Evolutionary conservation across 2,888 invertebrate genomes (phyloP).

Genomic region (Synanthedon myopaeformis): DNA sequence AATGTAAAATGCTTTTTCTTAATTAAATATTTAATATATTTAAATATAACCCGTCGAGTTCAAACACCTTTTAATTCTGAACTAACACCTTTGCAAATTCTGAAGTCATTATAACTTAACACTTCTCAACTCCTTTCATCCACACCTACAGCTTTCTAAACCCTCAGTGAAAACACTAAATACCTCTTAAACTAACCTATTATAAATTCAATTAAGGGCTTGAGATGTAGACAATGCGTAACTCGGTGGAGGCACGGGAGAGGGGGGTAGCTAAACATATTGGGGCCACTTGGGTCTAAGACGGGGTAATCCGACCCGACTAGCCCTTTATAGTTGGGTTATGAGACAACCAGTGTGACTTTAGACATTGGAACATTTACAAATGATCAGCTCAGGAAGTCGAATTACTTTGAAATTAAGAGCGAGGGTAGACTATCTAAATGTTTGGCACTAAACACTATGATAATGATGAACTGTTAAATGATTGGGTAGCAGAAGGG

Average conservation of each 20-base stretch:
- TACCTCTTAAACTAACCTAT: conserved; percentile 59
- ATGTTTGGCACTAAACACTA: no score
- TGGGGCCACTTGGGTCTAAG: conserved; percentile 41
- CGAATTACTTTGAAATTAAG: no score
- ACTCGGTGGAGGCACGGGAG: conserved; percentile 14
- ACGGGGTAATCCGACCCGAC: conserved; percentile 38
- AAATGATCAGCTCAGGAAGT: no score
- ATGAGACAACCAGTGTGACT: conserved; percentile 11
- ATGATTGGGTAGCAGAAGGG: no score
- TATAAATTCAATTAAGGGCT: conserved; percentile 65
- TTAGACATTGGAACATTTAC: not conserved
- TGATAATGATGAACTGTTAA: no score
- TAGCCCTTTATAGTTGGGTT: conserved; percentile 40
- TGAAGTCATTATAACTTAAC: not conserved
- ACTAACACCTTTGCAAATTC: not conserved
- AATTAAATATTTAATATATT: not conserved
- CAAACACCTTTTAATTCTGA: not conserved
- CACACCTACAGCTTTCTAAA: conserved; percentile 3
- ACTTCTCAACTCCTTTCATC: not conserved
- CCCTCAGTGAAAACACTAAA: conserved; percentile 37
- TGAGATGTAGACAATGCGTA: conserved; percentile 51
- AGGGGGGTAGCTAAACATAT: conserved; percentile 40
- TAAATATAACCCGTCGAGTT: not conserved
- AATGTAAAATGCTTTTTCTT: no score
- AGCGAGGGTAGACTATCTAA: no score